Conservation (phyloP, 2,888 invertebrate species). For the Bursaphelenchus okinawaensis region DNA sequence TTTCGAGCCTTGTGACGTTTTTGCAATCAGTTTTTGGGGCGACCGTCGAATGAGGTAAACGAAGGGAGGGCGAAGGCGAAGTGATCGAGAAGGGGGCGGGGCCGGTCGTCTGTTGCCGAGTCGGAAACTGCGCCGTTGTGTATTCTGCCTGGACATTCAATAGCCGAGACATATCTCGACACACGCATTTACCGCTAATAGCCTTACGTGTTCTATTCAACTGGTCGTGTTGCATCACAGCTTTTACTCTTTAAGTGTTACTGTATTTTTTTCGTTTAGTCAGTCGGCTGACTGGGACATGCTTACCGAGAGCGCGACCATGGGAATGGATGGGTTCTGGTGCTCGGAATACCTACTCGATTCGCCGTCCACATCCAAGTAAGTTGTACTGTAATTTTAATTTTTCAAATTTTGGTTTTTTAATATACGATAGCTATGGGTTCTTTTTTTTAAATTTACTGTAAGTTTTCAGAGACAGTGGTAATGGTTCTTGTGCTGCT, state of each 20-base stretch:
- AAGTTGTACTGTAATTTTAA: too few species aligned
- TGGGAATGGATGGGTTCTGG: conserved; percentile 7
- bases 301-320: conserved; percentile 4
- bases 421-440: too few species aligned
- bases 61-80: too few species aligned
- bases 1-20: not conserved
- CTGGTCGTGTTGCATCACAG: too few species aligned
- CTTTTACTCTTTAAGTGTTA: too few species aligned
- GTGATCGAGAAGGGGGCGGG: not conserved
- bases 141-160: not conserved
- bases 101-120: not conserved
- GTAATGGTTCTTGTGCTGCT: not conserved
- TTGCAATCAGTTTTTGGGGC: not conserved
- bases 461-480: not conserved
- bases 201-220: too few species aligned
- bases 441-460: too few species aligned
- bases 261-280: too few species aligned
- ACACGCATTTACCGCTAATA: not conserved
- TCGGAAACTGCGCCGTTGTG: not conserved
- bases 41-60: not conserved
- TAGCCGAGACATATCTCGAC: not conserved
- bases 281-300: not conserved
- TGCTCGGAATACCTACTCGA: conserved; percentile 17
- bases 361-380: conserved; percentile 15
- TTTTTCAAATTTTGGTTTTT: too few species aligned